A percentile compares a stretch with the other conserved stretches of the same genome.
These are phyloP conservation scores for Temnothorax unifasciatus DNA, from an alignment of 2,888 invertebrate species.

Conservation along the genomic window DNA sequence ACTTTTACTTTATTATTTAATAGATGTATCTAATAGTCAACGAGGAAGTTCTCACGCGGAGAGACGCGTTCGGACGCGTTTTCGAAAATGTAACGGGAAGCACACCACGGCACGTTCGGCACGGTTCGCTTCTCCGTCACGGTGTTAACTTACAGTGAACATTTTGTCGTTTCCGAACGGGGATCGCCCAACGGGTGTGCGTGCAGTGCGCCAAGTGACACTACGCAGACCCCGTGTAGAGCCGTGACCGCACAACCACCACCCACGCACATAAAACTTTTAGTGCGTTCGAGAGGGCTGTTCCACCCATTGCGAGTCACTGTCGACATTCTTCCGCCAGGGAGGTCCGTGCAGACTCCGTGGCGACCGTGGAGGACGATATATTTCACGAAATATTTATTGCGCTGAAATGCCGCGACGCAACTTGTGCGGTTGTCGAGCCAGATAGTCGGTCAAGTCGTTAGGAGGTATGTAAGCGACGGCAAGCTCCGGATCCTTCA, in stretches of 20 bases:
- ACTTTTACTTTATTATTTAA: not conserved
- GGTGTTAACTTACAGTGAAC: constrained; percentile 49
- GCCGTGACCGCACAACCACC: constrained; percentile 69
- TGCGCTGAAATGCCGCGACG: not conserved
- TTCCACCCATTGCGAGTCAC: constrained; percentile 24
- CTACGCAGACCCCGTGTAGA: constrained; percentile 75
- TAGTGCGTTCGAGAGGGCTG: constrained; percentile 68
- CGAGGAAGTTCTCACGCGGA: not conserved
- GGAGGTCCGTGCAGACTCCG: constrained; percentile 35
- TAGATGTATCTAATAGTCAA: not conserved
- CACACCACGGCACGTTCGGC: not conserved
- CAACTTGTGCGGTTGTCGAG: not conserved
- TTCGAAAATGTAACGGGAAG: not conserved
- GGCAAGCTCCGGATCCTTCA: not conserved
- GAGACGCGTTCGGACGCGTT: not conserved
- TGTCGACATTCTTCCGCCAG: not conserved
- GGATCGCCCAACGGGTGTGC: constrained; percentile 5
- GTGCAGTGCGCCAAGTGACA: constrained; percentile 72
- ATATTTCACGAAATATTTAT: constrained; percentile 41
- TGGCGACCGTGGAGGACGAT: not conserved
- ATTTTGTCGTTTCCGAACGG: constrained; percentile 73
- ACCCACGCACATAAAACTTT: constrained; percentile 78
- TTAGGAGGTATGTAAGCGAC: not conserved
- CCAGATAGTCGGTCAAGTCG: not conserved
- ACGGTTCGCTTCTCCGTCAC: not conserved